These are phyloP conservation scores for Alviniconcha strummeri DNA, from an alignment of 2,888 invertebrate species.

Conservation along the genomic window DNA sequence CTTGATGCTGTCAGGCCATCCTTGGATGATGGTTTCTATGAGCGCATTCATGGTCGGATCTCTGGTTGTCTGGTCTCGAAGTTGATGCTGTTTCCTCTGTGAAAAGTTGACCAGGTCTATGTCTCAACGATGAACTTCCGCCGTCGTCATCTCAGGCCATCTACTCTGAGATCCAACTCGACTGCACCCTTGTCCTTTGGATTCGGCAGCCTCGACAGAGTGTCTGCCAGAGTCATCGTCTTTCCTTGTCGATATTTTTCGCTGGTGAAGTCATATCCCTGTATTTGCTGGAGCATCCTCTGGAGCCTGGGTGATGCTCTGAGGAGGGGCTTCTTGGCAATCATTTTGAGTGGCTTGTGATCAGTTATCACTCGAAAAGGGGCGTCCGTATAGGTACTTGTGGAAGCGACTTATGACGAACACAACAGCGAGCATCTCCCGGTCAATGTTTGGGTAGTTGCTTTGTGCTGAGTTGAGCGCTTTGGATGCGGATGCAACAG, in stretches of 20 bases:
- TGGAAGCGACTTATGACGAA: conserved; percentile 59
- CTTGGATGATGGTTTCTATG: no score
- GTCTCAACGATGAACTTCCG: no score
- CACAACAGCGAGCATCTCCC: conserved; percentile 54
- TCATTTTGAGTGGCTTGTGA: conserved; percentile 57
- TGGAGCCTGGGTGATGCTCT: conserved; percentile 37
- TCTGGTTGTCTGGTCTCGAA: no score
- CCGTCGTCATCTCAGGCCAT: no score
- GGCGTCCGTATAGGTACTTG: conserved; percentile 52
- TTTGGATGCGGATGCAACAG: no score
- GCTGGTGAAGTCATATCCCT: conserved; percentile 39
- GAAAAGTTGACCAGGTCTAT: no score
- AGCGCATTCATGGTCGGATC: no score
- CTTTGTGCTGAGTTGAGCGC: no score
- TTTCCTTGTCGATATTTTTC: conserved; percentile 38
- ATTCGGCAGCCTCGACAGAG: conserved; percentile 41
- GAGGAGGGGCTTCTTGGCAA: background rate
- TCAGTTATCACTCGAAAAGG: conserved; percentile 52
- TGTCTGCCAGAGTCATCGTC: no score
- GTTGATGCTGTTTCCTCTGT: no score
- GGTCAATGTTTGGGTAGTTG: conserved; percentile 41
- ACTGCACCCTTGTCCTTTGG: conserved; percentile 17
- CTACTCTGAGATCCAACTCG: conserved; percentile 32
- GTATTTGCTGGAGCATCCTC: conserved; percentile 39
- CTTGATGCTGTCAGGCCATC: no score